Base-by-base conservation (phyloP, 2,888 invertebrate genomes). In the Epinotia demarniana region DNA sequence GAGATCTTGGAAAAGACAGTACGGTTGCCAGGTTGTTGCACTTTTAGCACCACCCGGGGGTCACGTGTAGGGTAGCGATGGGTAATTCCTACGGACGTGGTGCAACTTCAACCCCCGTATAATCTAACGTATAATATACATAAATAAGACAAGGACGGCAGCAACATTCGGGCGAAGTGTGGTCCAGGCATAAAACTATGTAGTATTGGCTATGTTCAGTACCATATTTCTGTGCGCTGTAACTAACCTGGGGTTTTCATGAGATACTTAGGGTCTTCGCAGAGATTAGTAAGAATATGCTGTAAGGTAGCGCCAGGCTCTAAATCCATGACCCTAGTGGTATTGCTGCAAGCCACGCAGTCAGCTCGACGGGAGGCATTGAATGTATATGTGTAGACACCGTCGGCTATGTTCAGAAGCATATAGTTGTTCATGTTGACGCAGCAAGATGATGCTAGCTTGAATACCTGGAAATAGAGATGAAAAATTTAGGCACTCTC, bases 311-410 rank as follows among this genome's bases (percentile, higher is more conserved):
- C 95, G 78, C 87, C 85, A 3, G 86, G 78, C 69, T 95, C 95
- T 16, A 97, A 92, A 79, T 95, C 93, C 75, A 97, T 91, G 18
- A 95, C 91, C 77, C 95, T 95, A 0, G 96, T 96, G 9, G 95
- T 91, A 85, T 96, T 96, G 82, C 97, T 97, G 85, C 99, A 99
- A 0, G 97, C 98, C 67, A 99, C 92, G 87, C 99, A 99, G 85
- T 97, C 96, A 0, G 96, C 90, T 79, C 97, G 97, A 83, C 95
- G 97, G 86, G 99, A 99, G 0, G 99, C 98, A 88, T 97, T 97
- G 87, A 98, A 99, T 0, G 99, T 98, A 86, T 98, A 99, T 0
- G 98, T 98, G 86, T 99, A 99, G 53, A 99, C 97, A 0, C 99
- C 99, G 85, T 99, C 99, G 0, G 97, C 95, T 94, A 99, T 98